Percentiles rank a stretch among this genome's conserved stretches.
Evolutionary conservation across 2,888 invertebrate genomes (phyloP).

Genomic region (Biston betularia): DNA sequence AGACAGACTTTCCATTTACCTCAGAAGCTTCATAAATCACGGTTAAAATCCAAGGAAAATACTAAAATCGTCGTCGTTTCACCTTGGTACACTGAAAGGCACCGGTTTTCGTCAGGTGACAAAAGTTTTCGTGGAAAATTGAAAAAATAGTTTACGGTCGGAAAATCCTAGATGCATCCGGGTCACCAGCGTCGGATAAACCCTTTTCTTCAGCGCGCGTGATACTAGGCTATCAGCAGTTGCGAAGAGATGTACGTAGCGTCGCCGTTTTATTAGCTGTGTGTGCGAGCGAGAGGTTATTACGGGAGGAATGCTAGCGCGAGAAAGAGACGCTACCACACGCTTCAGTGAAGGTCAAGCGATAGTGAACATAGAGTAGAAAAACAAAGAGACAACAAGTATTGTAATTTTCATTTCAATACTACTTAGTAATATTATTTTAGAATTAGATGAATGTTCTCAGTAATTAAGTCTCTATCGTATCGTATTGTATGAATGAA

Average conservation of each 20-base stretch:
- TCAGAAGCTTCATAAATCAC: constrained; percentile 10
- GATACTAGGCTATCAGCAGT: constrained; percentile 81
- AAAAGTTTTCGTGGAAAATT: constrained; percentile 68
- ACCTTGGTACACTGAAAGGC: constrained; percentile 1
- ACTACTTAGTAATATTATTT: background rate
- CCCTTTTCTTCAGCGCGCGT: constrained; percentile 87
- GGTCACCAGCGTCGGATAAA: constrained; percentile 84
- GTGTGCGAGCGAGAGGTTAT: constrained; percentile 68
- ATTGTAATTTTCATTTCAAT: background rate
- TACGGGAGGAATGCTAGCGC: constrained; percentile 75
- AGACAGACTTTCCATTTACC: constrained; percentile 11
- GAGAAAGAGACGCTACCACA: constrained; percentile 68
- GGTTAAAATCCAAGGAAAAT: constrained; percentile 5
- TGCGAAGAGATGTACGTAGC: constrained; percentile 67
- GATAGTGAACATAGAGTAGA: constrained; percentile 72
- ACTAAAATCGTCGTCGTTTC: background rate
- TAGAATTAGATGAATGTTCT: background rate
- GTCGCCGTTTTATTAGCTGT: constrained; percentile 53
- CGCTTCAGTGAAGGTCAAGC: constrained; percentile 80
- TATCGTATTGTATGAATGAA: no score
- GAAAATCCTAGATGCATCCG: constrained; percentile 79
- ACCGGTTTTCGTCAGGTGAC: constrained; percentile 29
- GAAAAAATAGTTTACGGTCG: constrained; percentile 63
- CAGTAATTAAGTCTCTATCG: no score
- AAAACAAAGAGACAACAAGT: constrained; percentile 19